Percentiles rank a stretch among this genome's conserved stretches.
phyloP scores from a whole-genome alignment of 2,888 invertebrate species.

The Congeria kusceri region DNA sequence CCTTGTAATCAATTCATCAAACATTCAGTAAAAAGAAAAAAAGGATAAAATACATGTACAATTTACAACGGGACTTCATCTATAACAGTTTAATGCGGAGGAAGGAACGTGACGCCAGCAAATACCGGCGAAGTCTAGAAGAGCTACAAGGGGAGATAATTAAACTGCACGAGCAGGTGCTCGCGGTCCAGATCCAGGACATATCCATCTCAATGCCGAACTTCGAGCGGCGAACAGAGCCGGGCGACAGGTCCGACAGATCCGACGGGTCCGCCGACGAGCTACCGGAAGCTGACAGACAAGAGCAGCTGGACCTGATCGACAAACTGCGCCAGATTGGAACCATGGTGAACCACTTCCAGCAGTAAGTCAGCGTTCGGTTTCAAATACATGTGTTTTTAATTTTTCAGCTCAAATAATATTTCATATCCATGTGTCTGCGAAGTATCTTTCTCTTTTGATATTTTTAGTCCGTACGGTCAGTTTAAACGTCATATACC shows the following conservation, averaged over 20 bases:
- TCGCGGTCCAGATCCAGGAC: slow-evolving; percentile 59
- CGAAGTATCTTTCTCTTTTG: too few species aligned
- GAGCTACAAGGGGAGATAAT: slow-evolving; percentile 61
- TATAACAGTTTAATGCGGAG: slow-evolving; percentile 50
- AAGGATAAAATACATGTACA: too few species aligned
- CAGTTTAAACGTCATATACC: too few species aligned
- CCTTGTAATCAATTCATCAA: too few species aligned
- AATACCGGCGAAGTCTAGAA: slow-evolving; percentile 48
- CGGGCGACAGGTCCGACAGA: slow-evolving; percentile 27
- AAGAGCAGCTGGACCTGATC: slow-evolving; percentile 49
- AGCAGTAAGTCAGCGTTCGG: slow-evolving; percentile 38
- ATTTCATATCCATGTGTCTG: too few species aligned
- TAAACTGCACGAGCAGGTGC: slow-evolving; percentile 61
- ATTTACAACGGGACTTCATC: too few species aligned
- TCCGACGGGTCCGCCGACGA: slow-evolving; percentile 56
- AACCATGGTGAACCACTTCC: slow-evolving; percentile 60
- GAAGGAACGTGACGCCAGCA: slow-evolving; percentile 56
- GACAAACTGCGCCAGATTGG: slow-evolving; percentile 58
- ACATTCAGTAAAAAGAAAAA: too few species aligned
- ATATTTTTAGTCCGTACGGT: too few species aligned
- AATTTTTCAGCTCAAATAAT: too few species aligned
- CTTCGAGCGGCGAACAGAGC: slow-evolving; percentile 45
- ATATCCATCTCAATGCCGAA: slow-evolving; percentile 59
- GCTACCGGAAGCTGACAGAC: slow-evolving; percentile 57
- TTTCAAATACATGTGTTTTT: too few species aligned